A percentile compares a stretch with the other conserved stretches of the same genome.
These are phyloP conservation scores for Centropristis striata DNA, from an alignment of 2,113 vertebrate species.

Conservation along the genomic window DNA sequence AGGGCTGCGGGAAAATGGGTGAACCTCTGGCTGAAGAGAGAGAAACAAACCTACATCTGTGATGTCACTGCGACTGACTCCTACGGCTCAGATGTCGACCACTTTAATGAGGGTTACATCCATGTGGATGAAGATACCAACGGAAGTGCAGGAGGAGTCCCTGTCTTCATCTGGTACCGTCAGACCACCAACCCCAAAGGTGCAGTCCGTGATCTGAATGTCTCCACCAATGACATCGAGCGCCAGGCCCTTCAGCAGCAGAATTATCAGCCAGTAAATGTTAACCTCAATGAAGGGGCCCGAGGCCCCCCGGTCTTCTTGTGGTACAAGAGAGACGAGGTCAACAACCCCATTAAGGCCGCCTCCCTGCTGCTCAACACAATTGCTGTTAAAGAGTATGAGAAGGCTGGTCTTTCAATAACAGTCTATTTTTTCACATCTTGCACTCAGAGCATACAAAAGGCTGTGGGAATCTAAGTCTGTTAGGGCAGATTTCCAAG, in stretches of 20 bases:
- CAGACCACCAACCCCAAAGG: not conserved
- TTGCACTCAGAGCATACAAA: too few species aligned
- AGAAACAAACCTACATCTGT: conserved; percentile 20
- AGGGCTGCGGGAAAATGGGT: fast-evolving
- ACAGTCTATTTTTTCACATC: too few species aligned
- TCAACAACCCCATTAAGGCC: fast-evolving
- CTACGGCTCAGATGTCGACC: fast-evolving
- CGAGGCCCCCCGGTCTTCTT: not conserved
- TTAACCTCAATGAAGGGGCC: not conserved
- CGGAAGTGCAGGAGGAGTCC: not conserved
- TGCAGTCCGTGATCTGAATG: not conserved
- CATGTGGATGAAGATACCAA: not conserved
- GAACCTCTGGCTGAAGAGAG: conserved; percentile 21
- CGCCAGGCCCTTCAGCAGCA: not conserved
- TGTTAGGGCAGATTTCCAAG: too few species aligned
- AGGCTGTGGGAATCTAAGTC: too few species aligned
- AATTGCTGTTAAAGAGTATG: fast-evolving
- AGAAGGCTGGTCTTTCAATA: not conserved
- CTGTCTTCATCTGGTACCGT: conserved; percentile 29
- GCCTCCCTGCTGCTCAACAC: not conserved
- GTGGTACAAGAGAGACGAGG: not conserved
- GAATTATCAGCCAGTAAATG: fast-evolving
- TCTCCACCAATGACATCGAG: not conserved
- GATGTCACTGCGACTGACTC: not conserved
- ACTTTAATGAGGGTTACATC: not conserved